A percentile compares a stretch with the other conserved stretches of the same genome.
Evolutionary conservation across 1,140 invertebrate genomes (phyloP).

Genomic region (Coenobita brevimanus): DNA sequence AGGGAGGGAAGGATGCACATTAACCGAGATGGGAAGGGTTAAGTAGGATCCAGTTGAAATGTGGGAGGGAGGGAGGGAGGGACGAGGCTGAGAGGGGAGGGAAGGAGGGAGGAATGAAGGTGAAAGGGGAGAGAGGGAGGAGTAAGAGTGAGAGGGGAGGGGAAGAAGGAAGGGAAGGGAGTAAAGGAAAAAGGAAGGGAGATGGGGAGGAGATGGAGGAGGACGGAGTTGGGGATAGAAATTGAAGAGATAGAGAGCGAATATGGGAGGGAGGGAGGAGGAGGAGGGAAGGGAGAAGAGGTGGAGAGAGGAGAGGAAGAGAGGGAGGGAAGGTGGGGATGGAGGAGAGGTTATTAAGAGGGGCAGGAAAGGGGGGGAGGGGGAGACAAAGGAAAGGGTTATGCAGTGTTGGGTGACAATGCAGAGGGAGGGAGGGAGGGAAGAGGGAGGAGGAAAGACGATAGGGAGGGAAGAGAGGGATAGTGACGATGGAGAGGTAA

Average conservation of each 20-base stretch:
- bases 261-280: neutral
- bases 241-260: neutral
- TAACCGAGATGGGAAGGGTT: no score
- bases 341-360: neutral
- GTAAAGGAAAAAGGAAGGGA: neutral
- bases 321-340: neutral
- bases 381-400: neutral
- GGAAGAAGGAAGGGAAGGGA: no score
- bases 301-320: neutral
- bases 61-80: neutral
- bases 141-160: neutral
- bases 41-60: no score
- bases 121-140: neutral
- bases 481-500: neutral
- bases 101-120: neutral
- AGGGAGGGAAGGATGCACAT: neutral
- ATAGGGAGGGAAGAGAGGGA: neutral
- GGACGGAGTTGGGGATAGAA: no score
- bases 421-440: neutral
- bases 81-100: neutral
- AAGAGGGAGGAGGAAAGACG: neutral
- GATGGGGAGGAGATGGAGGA: no score
- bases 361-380: no score
- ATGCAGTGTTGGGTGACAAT: neutral
- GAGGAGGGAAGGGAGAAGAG: neutral